Conservation (phyloP, 2,797 vertebrate species). For the Sebastes iracundus region DNA sequence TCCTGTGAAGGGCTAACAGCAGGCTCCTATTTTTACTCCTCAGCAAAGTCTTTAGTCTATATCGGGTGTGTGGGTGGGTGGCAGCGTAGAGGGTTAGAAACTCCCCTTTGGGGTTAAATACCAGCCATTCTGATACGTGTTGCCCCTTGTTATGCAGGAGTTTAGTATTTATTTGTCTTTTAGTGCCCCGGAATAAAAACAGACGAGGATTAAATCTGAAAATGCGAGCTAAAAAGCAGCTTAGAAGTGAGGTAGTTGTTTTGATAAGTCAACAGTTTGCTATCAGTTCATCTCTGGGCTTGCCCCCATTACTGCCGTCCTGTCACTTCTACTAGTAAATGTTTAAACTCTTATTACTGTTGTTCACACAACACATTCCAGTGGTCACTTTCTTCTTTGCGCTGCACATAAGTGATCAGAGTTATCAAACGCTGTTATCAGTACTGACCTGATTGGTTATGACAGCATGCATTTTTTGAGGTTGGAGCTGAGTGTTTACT, state of each 20-base stretch:
- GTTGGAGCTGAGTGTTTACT: conserved; percentile 5
- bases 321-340: conserved; percentile 59
- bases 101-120: conserved; percentile 53
- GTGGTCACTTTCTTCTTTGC: conserved; percentile 44
- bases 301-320: conserved; percentile 28
- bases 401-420: conserved; percentile 7
- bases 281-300: conserved; percentile 51
- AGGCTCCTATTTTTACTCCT: conserved; percentile 65
- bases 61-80: conserved; percentile 26
- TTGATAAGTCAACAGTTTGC: conserved; percentile 28
- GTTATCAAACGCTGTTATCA: conserved; percentile 33
- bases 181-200: conserved; percentile 15
- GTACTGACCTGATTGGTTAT: conserved; percentile 33
- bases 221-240: conserved; percentile 15
- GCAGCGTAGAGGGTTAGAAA: conserved; percentile 35
- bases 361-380: conserved; percentile 15
- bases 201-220: conserved; percentile 13
- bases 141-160: not conserved
- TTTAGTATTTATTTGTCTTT: not conserved
- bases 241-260: conserved; percentile 17
- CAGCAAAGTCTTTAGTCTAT: conserved; percentile 59
- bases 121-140: conserved; percentile 27
- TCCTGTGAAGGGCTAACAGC: conserved; percentile 39
- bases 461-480: conserved; percentile 17
- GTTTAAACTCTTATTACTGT: conserved; percentile 59